phyloP scores from a whole-genome alignment of 2,888 invertebrate species.

The Liodrosophila aerea region DNA sequence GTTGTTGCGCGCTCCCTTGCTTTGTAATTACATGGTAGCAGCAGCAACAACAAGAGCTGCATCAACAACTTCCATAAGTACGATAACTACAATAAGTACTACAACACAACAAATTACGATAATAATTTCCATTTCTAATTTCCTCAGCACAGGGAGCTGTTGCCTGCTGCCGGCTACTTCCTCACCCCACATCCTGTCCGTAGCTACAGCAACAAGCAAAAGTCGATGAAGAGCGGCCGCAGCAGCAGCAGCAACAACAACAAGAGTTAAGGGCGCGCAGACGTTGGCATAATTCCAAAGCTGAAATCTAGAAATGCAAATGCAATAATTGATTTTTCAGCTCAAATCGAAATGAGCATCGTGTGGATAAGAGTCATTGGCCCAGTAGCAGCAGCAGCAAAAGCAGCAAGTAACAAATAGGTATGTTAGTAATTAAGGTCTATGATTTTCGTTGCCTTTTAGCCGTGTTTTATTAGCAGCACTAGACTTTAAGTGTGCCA shows the following conservation, averaged over 20 bases:
- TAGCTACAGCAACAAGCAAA: slow-evolving; percentile 29
- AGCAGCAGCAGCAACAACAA: slow-evolving; percentile 27
- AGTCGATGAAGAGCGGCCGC: slow-evolving; percentile 16
- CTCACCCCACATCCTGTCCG: slow-evolving; percentile 29
- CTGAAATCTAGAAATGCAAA: slow-evolving; percentile 71
- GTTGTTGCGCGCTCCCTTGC: no score
- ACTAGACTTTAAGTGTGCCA: no score
- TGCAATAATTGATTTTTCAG: slow-evolving; percentile 75
- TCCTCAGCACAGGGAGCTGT: slow-evolving; percentile 69
- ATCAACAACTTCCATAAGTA: slow-evolving; percentile 25
- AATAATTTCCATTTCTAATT: slow-evolving; percentile 81
- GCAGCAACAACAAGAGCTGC: slow-evolving; percentile 41
- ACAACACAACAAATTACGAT: slow-evolving; percentile 72
- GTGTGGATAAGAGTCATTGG: slow-evolving; percentile 7
- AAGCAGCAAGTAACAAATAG: no score
- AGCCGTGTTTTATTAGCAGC: no score
- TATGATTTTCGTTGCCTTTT: no score
- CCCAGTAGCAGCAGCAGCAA: slow-evolving; percentile 24
- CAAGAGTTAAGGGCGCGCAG: slow-evolving; percentile 38
- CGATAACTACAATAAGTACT: slow-evolving; percentile 14
- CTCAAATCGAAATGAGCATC: slow-evolving; percentile 57
- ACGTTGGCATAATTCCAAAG: slow-evolving; percentile 72
- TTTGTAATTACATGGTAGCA: slow-evolving; percentile 69
- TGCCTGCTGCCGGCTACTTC: slow-evolving; percentile 19
- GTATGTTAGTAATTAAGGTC: no score